Evolutionary conservation across 2,888 invertebrate species (phyloP), one percentile per base, ranked within the genome.

Genomic region (Imbricaverruca yamaguchii): DNA sequence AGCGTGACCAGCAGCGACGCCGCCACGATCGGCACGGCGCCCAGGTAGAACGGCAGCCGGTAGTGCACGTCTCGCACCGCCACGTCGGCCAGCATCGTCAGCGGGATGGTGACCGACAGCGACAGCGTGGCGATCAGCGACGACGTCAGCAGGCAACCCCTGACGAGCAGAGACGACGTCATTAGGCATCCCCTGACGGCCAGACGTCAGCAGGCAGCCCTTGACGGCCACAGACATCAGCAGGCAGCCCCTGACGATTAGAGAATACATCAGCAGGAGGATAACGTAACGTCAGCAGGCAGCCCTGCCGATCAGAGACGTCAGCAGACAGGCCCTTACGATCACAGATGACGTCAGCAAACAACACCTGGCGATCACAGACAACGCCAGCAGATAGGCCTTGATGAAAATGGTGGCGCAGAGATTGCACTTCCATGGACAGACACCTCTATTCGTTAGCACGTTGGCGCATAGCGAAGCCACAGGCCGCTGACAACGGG

Each of bases 81-180:
- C 69, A 93, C 90, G 88, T 97, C 96, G 84, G 93, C 94, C 84
- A 94, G 88, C 91, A 96, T 93, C 63, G 95, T 92, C 88, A 98
- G 90, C 81, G 98, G 98, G 87, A 95, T 93, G 83, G 93, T 93
- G 85, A 97, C 89, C 84, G 94, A 93, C 84, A 97, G 91, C 82
- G 95, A 91, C 85, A 96, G 88, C 2, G 95, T 96, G 56, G 95
- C 97, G 85, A 95, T 93, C 80, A 95, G 90, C 0, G 95, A 93
- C 21, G 97, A 97, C 25, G 98, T 98, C 85, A 98, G 89, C 85
- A 97, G 96, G 85, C 95, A 94, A 80, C 96, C 98, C 95, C 96
- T 96, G 88, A 4, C 88, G 88, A 81, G 56, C 77, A 78, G 80
- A 83, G 81, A 23, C 61, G 23, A 55, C 1, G n/a, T 77, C 53